Conservation (phyloP, 2,113 vertebrate species). For the Catharus minimus region DNA sequence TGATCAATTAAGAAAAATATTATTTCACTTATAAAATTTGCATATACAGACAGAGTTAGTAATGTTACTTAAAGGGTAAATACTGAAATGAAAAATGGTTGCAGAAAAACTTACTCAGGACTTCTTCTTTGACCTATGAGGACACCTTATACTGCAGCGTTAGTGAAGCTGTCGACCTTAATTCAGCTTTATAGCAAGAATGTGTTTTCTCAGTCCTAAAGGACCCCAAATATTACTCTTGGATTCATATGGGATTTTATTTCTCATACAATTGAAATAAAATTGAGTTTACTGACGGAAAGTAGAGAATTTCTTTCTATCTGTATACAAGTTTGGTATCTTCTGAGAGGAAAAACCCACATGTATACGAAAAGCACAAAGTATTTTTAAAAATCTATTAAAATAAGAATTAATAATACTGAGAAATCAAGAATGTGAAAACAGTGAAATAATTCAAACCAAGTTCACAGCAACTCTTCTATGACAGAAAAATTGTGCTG, state of each 20-base stretch:
- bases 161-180: background rate
- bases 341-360: background rate
- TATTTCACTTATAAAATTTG: background rate
- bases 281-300: background rate
- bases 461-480: background rate
- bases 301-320: background rate
- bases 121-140: background rate
- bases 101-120: background rate
- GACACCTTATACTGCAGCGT: background rate
- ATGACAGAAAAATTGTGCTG: background rate
- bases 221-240: background rate
- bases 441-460: background rate
- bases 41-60: background rate
- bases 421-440: background rate
- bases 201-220: background rate
- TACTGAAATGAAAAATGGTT: background rate
- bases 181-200: background rate
- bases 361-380: background rate
- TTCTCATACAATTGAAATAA: background rate
- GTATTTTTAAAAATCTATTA: accelerated
- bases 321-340: background rate
- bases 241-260: background rate
- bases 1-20: background rate
- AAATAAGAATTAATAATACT: background rate
- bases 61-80: background rate